These are phyloP conservation scores for Hippoglossus hippoglossus DNA, from an alignment of 2,797 vertebrate species.

Conservation along the genomic window DNA sequence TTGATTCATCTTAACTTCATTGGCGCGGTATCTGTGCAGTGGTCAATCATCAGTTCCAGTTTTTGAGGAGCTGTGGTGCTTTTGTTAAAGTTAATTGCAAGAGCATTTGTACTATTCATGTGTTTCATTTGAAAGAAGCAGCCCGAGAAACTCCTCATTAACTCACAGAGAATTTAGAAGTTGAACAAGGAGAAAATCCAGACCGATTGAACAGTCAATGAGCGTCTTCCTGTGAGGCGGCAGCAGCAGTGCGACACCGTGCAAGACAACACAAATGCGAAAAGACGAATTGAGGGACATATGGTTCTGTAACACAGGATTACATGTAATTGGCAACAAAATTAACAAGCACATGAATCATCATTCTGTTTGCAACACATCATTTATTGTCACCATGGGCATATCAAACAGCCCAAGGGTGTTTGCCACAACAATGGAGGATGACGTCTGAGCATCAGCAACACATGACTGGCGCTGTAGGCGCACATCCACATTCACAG, in stretches of 20 bases:
- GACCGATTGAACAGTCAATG: neutral
- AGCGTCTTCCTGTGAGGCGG: neutral
- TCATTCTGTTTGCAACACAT: constrained; percentile 16
- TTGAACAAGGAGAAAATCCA: neutral
- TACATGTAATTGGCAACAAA: neutral
- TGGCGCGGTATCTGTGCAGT: neutral
- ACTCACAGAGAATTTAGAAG: neutral
- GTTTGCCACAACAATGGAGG: constrained; percentile 65
- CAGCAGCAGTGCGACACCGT: neutral
- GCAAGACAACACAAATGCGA: neutral
- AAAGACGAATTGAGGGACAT: neutral
- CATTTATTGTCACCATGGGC: constrained; percentile 54
- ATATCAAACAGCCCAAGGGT: constrained; percentile 68
- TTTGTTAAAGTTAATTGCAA: neutral
- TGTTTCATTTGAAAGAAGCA: constrained; percentile 1
- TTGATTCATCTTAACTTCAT: neutral
- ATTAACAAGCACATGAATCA: constrained; percentile 5
- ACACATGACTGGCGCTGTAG: constrained; percentile 60
- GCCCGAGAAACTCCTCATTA: neutral
- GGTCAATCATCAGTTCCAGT: neutral
- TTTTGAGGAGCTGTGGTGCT: neutral
- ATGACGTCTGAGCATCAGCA: constrained; percentile 62
- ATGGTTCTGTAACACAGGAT: neutral
- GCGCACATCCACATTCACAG: constrained; percentile 36
- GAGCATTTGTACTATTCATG: neutral